Base-by-base conservation (phyloP, 1,140 invertebrate genomes). In the Hyposmocoma kahamanoa region DNA sequence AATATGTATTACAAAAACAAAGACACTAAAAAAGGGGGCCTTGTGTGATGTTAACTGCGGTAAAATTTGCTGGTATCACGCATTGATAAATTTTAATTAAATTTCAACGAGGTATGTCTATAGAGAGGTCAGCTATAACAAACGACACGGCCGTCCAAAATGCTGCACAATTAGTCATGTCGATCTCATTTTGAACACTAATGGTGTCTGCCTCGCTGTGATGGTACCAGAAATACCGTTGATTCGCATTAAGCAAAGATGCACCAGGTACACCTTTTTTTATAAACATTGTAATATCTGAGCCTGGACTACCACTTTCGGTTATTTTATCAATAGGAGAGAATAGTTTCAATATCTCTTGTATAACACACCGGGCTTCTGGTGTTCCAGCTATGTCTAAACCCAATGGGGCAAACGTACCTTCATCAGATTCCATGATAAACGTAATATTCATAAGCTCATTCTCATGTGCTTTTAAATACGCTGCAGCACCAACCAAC, bases 401-500 rank as follows among this genome's bases (percentile, higher is more conserved):
- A n/a, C 93, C 93, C 3, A 87, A 50, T 8, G 95, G 95, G 6
- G 75, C 87, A 70, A 96, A 96, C 1, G 94, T 95, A 20, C 95
- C 95, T 56, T 89, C 87, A 78, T 96, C 95, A 0, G 94, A 95
- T 85, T 96, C 95, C 89, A 96, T 92, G 22, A 84, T 81, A 47
- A 84, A 84, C 59, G 90, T 90, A 22, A 93, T 89, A 52, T 93
- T 89, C 3, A 87, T 52, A 36, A 88, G 82, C 56, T 95, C 90
- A 26, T 84, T 60, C 67, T 86, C 83, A 62, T 95, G 93, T 4
- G 65, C 59, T 43, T 90, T 69, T 53, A 89, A 88, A 67, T 95
- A 96, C 0, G 86, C 87, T 43, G 73, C 38, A 1, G 91, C 92
- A 24, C 94, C 94, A 32, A 90, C 59, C 0, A 90, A 80, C 22